Percentiles rank a stretch among this genome's conserved stretches.
Evolutionary conservation across 2,888 invertebrate genomes (phyloP).

Genomic region (Morpho deidamia): DNA sequence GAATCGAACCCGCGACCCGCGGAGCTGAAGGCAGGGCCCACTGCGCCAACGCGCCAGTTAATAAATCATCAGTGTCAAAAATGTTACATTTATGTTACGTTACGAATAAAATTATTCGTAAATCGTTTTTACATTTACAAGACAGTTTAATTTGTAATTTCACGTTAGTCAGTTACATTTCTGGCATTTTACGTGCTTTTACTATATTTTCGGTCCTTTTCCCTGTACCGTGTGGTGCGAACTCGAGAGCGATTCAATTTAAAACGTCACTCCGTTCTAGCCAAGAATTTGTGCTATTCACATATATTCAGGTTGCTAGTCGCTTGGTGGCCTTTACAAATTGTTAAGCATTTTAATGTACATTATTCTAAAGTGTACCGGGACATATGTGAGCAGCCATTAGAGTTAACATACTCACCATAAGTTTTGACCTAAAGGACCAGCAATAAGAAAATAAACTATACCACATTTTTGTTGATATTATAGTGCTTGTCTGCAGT

Average conservation of each 20-base stretch:
- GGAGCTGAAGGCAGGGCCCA: too few species aligned
- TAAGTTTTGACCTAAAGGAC: too few species aligned
- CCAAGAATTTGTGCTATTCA: constrained; percentile 36
- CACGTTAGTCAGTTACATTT: constrained; percentile 6
- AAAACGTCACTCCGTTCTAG: constrained; percentile 33
- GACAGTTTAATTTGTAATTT: constrained; percentile 10
- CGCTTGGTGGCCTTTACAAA: not conserved
- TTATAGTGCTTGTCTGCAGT: too few species aligned
- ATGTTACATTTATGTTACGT: too few species aligned
- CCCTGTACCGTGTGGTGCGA: constrained; percentile 8
- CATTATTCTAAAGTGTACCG: too few species aligned
- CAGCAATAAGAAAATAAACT: too few species aligned
- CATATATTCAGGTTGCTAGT: constrained; percentile 15
- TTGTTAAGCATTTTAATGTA: not conserved
- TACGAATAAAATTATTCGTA: not conserved
- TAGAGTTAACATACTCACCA: too few species aligned
- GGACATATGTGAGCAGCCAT: too few species aligned
- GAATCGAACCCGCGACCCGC: too few species aligned
- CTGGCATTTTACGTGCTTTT: constrained; percentile 3
- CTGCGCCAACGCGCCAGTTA: too few species aligned
- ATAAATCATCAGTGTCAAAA: not conserved
- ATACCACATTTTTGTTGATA: too few species aligned
- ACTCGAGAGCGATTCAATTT: constrained; percentile 39
- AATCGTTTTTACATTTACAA: not conserved
- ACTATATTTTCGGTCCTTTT: constrained; percentile 18